phyloP scores from a whole-genome alignment of 2,797 vertebrate species.

The Limosa lapponica region DNA sequence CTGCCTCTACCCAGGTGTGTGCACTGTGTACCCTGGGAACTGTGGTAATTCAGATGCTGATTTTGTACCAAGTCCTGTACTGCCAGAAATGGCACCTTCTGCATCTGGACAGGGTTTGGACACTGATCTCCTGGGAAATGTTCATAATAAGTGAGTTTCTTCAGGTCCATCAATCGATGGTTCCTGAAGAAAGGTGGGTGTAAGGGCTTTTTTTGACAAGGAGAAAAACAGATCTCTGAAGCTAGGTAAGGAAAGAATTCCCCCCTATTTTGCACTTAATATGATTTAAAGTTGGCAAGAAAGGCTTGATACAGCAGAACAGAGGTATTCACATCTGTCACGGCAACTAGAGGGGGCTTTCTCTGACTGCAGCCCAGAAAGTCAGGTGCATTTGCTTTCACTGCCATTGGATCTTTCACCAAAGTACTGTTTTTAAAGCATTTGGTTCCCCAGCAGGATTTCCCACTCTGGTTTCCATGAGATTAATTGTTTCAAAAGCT shows the following conservation, averaged over 20 bases:
- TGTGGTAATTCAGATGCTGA: neutral
- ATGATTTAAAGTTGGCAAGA: neutral
- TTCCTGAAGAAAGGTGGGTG: neutral
- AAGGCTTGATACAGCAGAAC: neutral
- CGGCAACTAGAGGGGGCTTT: neutral
- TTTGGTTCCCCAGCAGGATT: constrained; percentile 53
- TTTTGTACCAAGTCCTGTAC: neutral
- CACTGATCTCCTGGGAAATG: neutral
- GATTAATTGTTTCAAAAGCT: constrained; percentile 58
- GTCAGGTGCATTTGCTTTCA: constrained; percentile 46
- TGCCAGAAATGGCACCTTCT: neutral
- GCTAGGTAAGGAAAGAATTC: neutral
- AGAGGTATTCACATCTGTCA: neutral
- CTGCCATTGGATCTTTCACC: neutral
- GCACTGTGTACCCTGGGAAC: neutral
- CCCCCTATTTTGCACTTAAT: neutral
- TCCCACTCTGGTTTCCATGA: constrained; percentile 31
- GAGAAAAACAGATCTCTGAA: neutral
- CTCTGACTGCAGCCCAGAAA: neutral
- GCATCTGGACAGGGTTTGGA: neutral
- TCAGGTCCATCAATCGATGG: neutral
- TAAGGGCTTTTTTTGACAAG: neutral
- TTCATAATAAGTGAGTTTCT: neutral
- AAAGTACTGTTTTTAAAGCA: constrained; percentile 30
- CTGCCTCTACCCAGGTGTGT: neutral